Base-by-base conservation (phyloP, 2,797 vertebrate species). In the Loriculus beryllinus region DNA sequence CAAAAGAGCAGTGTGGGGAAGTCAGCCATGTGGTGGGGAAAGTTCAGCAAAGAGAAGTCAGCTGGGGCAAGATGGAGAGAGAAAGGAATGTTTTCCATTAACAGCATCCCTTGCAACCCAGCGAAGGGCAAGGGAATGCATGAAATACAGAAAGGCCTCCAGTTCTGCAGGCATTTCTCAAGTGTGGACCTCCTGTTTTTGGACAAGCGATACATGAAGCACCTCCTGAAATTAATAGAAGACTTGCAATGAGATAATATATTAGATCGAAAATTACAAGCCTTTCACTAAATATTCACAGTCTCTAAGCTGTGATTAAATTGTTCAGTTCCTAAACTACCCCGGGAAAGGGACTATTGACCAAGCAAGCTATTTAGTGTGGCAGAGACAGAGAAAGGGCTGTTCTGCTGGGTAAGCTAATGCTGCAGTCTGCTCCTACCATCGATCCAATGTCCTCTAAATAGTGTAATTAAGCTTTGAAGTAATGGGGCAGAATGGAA, bases 1-100 rank as follows among this genome's bases (percentile, higher is more conserved):
- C 0, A 10, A 9, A 0, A 0, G 39, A 10, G 52, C 2, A 0
- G 49, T 5, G 1, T 1, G 6, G 12, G 15, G 56, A 5, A 51
- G 54, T 21, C 48, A 3, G 43, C 39, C 7, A 28, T 8, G 49
- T 3, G 37, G 56, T 1, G 0, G 39, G 14, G 22, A 8, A 10
- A 10, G 25, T 21, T 45, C 18, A 1, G 9, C 35, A 6, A 2
- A 0, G 33, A 59, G 25, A 29, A 21, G 7, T 12, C 23, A 5
- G 6, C 9, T 14, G 59, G 11, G 35, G 45, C 12, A n/a, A 19
- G 23, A 12, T 39, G 25, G 18, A 63, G 48, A 4, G 43, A n/a
- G 51, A 22, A 45, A 14, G 28, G 22, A 43, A 31, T 29, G 2
- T 22, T 40, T 40, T 29, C 33, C 22, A 33, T 25, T 22, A 11